These are phyloP conservation scores for Nannoperca australis DNA, from an alignment of 2,797 vertebrate genomes.

Conservation along the genomic window DNA sequence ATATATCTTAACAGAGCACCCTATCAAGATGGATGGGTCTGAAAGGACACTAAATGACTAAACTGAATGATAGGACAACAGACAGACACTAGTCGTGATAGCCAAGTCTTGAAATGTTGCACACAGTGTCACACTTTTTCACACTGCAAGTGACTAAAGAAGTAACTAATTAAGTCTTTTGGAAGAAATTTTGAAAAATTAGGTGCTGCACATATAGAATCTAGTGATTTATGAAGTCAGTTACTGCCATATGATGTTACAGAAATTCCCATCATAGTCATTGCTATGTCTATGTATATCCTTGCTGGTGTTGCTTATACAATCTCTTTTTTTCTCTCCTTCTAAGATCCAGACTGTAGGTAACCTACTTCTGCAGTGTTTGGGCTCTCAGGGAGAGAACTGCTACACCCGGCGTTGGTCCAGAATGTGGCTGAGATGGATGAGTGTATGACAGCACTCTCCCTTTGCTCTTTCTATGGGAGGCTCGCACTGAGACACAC, in stretches of 20 bases:
- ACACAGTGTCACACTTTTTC: constrained; percentile 28
- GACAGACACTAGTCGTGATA: constrained; percentile 70
- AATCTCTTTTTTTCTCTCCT: constrained; percentile 34
- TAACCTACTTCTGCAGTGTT: constrained; percentile 73
- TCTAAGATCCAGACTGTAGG: constrained; percentile 57
- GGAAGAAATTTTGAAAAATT: constrained; percentile 23
- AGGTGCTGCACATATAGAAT: constrained; percentile 21
- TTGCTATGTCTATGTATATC: constrained; percentile 52
- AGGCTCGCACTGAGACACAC: constrained; percentile 53
- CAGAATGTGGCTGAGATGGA: constrained; percentile 79
- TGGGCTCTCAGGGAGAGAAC: constrained; percentile 64
- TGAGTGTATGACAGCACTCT: constrained; percentile 84
- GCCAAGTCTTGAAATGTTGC: constrained; percentile 46
- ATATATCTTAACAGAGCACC: constrained; percentile 70
- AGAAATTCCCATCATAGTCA: constrained; percentile 44
- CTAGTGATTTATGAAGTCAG: constrained; percentile 44
- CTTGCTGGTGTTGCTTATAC: constrained; percentile 58
- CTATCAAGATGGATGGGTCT: constrained; percentile 81
- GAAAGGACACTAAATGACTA: constrained; percentile 63
- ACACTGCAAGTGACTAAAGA: constrained; percentile 1
- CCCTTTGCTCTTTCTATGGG: constrained; percentile 76
- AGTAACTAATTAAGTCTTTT: neutral
- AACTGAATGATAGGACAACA: constrained; percentile 71
- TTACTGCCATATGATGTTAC: constrained; percentile 41
- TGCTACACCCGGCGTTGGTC: constrained; percentile 57